Evolutionary conservation across 2,888 invertebrate genomes (phyloP), one percentile per base, ranked within the genome.

Genomic region (Hydriomena furcata): DNA sequence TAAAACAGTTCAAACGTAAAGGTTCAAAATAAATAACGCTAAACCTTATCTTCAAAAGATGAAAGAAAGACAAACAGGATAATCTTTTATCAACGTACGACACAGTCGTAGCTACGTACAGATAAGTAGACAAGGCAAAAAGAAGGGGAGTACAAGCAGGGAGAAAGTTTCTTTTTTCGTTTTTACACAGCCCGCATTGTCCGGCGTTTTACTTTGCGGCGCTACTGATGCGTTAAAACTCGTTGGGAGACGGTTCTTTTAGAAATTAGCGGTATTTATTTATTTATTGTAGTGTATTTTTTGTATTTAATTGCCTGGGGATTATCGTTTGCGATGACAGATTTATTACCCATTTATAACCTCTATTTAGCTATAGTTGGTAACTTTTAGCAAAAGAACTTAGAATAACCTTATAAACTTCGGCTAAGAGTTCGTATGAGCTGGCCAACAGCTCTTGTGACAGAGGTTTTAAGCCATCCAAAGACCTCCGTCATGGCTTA

Each of bases 141-240:
- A 50, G 45, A 36, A 42, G 51, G 43, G 38, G 45, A 35, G 31
- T 48, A 52, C 38, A 42, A 30, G 36, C 40, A 17, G 34, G 52
- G 52, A 58, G 51, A 56, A 54, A 53, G 44, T 54, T 54, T 28
- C 32, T 35, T 58, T 55, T 47, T 42, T 51, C 40, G 37, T 58
- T 41, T 30, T 52, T 47, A 49, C 52, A 52, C 30, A 38, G 44
- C 61, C 56, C 56, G 56, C 50, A 58, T 58, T 57, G 56, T 56
- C 44, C 42, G 31, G 28, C 47, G 47, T 46, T 57, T 61, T 55
- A 55, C 55, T 56, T 55, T 51, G 38, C 32, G 42, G 32, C 40
- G 41, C 47, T 51, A 44, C 31, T 44, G 48, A 55, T 51, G 49
- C 55, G 51, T 53, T 40, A 51, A 58, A 61, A 41, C 25, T 36